A percentile compares a stretch with the other conserved stretches of the same genome.
Conservation (phyloP, 1,140 invertebrate species). For the Drosophila bifasciata region DNA sequence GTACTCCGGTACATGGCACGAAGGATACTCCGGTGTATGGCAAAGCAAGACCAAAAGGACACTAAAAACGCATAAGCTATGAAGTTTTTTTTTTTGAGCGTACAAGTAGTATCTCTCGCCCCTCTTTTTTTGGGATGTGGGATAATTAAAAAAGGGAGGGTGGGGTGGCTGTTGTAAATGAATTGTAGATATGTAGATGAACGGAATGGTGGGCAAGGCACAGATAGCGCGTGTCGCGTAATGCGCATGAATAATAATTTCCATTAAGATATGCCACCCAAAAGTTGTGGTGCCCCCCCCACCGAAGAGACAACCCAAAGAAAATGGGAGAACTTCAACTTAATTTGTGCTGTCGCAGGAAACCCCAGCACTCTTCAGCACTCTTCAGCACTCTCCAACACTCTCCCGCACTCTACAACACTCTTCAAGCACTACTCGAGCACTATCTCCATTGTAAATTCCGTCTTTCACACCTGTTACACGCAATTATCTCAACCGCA, state of each 20-base stretch:
- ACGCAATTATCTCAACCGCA: slow-evolving; percentile 73
- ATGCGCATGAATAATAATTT: slow-evolving; percentile 72
- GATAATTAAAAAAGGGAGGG: slow-evolving; percentile 64
- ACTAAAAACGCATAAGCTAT: slow-evolving; percentile 60
- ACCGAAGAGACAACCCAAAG: slow-evolving; percentile 3
- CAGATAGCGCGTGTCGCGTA: slow-evolving; percentile 45
- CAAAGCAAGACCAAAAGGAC: slow-evolving; percentile 24
- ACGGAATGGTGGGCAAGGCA: slow-evolving; percentile 27
- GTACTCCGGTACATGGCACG: too few relatives aligned
- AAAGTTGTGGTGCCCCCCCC: slow-evolving; percentile 3
- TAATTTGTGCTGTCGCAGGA: slow-evolving; percentile 59
- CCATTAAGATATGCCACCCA: slow-evolving; percentile 52
- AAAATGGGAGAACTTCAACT: slow-evolving; percentile 56
- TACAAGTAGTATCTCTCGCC: slow-evolving; percentile 36
- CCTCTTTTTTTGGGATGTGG: slow-evolving; percentile 14
- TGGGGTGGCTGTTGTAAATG: slow-evolving; percentile 26
- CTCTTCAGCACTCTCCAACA: too few relatives aligned
- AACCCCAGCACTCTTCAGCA: slow-evolving; percentile 1
- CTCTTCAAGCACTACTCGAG: slow-evolving; percentile 27
- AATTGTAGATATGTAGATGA: slow-evolving; percentile 54
- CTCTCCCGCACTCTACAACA: too few relatives aligned
- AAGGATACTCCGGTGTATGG: too few relatives aligned
- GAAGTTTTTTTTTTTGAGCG: slow-evolving; percentile 62
- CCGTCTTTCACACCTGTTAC: slow-evolving; percentile 82
- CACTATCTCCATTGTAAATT: slow-evolving; percentile 78